These are phyloP conservation scores for Eidolon helvum DNA, from an alignment of 2,113 vertebrate genomes.

Conservation along the genomic window DNA sequence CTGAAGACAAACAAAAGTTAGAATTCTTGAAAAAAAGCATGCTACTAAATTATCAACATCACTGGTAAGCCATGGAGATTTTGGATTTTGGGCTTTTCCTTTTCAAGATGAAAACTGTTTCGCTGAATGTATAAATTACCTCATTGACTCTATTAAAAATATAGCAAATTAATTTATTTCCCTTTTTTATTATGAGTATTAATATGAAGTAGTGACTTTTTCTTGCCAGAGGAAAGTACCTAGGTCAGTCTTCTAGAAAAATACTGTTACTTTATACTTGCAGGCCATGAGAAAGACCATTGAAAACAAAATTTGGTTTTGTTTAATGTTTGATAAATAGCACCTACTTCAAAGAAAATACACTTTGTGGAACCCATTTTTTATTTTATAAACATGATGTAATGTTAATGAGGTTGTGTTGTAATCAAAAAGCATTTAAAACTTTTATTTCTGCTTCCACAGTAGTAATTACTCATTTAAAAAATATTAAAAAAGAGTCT, in stretches of 20 bases:
- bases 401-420: background rate
- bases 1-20: slow-evolving; percentile 88
- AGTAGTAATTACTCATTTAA: background rate
- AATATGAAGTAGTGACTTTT: background rate
- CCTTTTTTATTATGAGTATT: background rate
- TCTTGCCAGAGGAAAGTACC: background rate
- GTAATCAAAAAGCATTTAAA: slow-evolving; percentile 21
- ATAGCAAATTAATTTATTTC: background rate
- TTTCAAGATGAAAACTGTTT: background rate
- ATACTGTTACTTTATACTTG: background rate
- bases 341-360: background rate
- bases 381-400: background rate
- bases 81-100: background rate
- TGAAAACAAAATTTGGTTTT: background rate
- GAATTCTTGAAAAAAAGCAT: slow-evolving; percentile 96
- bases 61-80: slow-evolving; percentile 87
- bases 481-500: background rate
- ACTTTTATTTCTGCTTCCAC: background rate
- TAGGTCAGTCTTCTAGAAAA: background rate
- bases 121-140: background rate
- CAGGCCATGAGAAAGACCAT: background rate
- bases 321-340: slow-evolving; percentile 29
- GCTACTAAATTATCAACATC: slow-evolving; percentile 96
- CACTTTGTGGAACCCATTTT: background rate
- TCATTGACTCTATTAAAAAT: background rate